phyloP scores from a whole-genome alignment of 2,113 vertebrate species.

The Paratilapia polleni region DNA sequence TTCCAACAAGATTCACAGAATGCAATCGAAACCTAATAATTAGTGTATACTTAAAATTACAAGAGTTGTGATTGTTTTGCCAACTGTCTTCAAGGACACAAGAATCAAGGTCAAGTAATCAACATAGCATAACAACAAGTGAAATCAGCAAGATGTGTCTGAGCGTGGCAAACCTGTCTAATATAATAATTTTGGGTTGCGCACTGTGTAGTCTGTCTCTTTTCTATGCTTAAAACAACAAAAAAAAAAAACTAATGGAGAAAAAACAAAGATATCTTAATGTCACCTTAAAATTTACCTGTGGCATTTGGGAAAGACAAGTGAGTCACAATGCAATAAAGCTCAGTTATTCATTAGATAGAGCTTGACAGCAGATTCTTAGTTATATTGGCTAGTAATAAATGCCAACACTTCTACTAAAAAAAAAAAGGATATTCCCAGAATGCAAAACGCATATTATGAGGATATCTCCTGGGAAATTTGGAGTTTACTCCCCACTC shows the following conservation, averaged over 20 bases:
- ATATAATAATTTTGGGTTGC: background rate
- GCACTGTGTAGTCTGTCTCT: background rate
- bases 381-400: background rate
- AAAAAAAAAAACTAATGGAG: background rate
- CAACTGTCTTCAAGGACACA: background rate
- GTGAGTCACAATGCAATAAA: background rate
- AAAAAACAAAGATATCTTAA: background rate
- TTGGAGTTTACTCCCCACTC: background rate
- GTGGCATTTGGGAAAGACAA: background rate
- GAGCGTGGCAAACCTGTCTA: background rate
- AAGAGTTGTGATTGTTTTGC: background rate
- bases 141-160: background rate
- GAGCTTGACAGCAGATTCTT: background rate
- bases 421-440: background rate
- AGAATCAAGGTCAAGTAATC: background rate
- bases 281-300: background rate
- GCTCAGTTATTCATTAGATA: background rate
- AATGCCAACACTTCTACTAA: background rate
- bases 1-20: background rate
- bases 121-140: background rate
- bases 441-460: constrained; percentile 12
- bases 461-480: constrained; percentile 12
- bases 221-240: background rate
- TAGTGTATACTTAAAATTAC: background rate
- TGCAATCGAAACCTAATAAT: background rate